Evolutionary conservation across 1,140 invertebrate species (phyloP).

Genomic region (Tribolium castaneum): DNA sequence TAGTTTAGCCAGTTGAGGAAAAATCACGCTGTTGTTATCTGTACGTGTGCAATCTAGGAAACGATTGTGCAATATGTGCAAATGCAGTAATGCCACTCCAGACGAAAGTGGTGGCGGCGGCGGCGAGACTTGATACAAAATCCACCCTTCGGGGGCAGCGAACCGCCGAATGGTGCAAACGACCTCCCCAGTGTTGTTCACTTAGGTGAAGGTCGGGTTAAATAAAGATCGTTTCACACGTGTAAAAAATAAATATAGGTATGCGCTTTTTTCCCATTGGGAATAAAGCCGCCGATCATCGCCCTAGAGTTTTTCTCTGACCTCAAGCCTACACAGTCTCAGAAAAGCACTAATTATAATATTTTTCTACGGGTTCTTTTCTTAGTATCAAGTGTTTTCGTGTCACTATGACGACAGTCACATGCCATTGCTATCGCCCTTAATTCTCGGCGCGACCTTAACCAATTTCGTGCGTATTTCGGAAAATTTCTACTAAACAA

Average conservation of each 20-base stretch:
- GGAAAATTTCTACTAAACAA: neutral
- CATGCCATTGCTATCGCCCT: neutral
- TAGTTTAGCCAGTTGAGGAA: neutral
- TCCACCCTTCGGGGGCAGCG: conserved; percentile 10
- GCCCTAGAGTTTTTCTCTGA: conserved; percentile 38
- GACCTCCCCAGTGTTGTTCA: conserved; percentile 38
- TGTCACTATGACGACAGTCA: neutral
- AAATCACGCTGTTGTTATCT: conserved; percentile 15
- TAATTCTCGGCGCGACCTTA: neutral
- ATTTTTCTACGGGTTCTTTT: conserved; percentile 29
- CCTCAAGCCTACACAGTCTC: conserved; percentile 36
- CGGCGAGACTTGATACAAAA: neutral
- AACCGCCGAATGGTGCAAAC: conserved; percentile 24
- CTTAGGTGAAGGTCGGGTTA: conserved; percentile 30
- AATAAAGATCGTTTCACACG: conserved; percentile 34
- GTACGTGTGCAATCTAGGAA: neutral
- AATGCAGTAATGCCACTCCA: neutral
- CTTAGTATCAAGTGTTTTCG: conserved; percentile 16
- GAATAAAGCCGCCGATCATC: conserved; percentile 24
- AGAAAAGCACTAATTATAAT: conserved; percentile 30
- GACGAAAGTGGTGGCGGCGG: neutral
- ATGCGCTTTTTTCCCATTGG: conserved; percentile 19
- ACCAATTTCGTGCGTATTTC: conserved; percentile 6
- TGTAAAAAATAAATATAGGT: conserved; percentile 28
- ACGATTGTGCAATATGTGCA: conserved; percentile 21